Base-by-base conservation (phyloP, 2,113 vertebrate species). In the Oreochromis spilurus region DNA sequence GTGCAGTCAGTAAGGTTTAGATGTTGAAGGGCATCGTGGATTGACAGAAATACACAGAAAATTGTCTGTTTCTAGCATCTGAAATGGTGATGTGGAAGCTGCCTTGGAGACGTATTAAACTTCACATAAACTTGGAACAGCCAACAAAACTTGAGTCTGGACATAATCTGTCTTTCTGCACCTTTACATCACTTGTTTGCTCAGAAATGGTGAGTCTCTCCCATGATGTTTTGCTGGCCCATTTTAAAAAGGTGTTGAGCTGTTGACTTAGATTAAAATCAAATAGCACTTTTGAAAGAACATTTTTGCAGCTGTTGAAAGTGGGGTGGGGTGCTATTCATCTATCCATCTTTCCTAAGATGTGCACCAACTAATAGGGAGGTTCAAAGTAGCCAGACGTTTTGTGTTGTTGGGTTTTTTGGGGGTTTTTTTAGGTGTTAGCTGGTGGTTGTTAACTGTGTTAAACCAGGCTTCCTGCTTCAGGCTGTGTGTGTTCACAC, bases 191-290 rank as follows among this genome's bases (percentile, higher is more conserved):
- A 87, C 29, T 65, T 34, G 12, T 87, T 29, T 43, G 21, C 50
- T 82, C 21, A 81, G 40, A 79, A 84, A 86, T 24, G 72, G 43
- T 3, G 5, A 55, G 29, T 19, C 14, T 24, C 53, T 77, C 34
- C 62, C 17, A 77, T 70, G 43, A 87, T 58, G 67, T 75, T 9
- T 88, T 62, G 31, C 31, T 16, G 77, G 26, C n/a, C 14, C 57
- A 12, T 72, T 82, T 89, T 12, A 55, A n/a, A 48, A 75, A 60
- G 55, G 31, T 75, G 54, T 31, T 11, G 11, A 80, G 84, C 79
- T 90, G 79, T 85, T 88, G 89, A 36, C 17, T 38, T 5, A 29
- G 72, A 87, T 90, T 88, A 65, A 87, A 91, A 88, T 85, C 86
- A 86, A 84, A 89, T 67, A 55, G 50, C 13, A 77, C 16, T 50